Evolutionary conservation across 2,797 vertebrate genomes (phyloP), one percentile per base, ranked within the genome.

Genomic region (Manis crassicaudata): DNA sequence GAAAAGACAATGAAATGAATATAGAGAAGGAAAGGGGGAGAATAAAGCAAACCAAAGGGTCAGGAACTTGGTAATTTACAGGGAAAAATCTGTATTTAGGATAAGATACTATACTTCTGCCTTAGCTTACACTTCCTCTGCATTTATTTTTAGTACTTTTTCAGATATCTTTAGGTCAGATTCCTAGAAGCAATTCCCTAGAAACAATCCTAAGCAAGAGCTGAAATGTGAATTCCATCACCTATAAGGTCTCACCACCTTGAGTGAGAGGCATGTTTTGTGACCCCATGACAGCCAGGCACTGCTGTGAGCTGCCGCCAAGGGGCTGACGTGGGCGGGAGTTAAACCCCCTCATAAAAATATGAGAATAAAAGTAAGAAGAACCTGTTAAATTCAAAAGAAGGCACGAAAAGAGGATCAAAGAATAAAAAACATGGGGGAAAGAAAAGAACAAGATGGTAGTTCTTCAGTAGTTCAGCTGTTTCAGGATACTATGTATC

Each of bases 1-100:
- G 5, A 83, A 83, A 90, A 85, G 56, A 52, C 50, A 86, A 43
- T 29, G 17, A 88, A 90, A 54, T 90, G 37, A 80, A 79, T 23
- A 52, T 2, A 88, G 16, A 52, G 37, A 20, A 73, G 7, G 23
- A 76, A 62, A 32, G 4, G 5, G 8, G 12, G 13, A 32, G 12
- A 13, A 62, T 62, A 18, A 17, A 18, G 63, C 43, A 81, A 32
- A 37, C 14, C 68, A 37, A 25, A 2, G 29, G 18, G 5, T 32
- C 37, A 56, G 16, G 1, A 65, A 56, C 6, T 12, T 82, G 77
- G 16, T 17, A 43, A 4, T 68, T 68, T 35, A 54, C 7, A 73
- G 58, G 84, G 27, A 73, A 67, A 27, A 46, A 63, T 6, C 65
- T 50, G 6, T 27, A 40, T 7, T 95, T 68, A 54, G 6, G 11